phyloP scores from a whole-genome alignment of 2,113 vertebrate genomes.

The Odocoileus hemionus region DNA sequence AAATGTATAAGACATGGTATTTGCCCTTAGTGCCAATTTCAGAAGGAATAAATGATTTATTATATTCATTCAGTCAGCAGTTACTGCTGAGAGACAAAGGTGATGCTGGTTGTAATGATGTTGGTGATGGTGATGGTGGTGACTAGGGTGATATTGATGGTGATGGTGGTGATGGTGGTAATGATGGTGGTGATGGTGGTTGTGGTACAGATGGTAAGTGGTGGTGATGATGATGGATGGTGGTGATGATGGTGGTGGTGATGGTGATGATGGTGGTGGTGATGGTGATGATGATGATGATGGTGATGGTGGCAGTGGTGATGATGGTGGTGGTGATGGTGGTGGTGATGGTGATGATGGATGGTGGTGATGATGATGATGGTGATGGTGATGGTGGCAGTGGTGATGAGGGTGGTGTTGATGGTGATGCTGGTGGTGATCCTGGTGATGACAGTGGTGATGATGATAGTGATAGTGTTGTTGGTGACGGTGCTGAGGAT shows the following conservation, averaged over 20 bases:
- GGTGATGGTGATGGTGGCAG: too few relatives aligned
- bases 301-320: too few relatives aligned
- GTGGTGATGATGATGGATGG: rapidly evolving
- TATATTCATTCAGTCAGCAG: not conserved
- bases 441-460: not conserved
- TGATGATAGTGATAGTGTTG: not conserved
- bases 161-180: not conserved
- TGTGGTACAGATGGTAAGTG: too few relatives aligned
- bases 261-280: not conserved
- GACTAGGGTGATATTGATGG: rapidly evolving
- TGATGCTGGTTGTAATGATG: not conserved
- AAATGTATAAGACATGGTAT: rapidly evolving
- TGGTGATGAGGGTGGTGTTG: not conserved
- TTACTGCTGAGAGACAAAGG: too few relatives aligned
- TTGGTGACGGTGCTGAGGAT: not conserved
- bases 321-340: too few relatives aligned
- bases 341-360: too few relatives aligned
- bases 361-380: not conserved
- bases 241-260: rapidly evolving
- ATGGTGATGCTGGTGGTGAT: too few relatives aligned
- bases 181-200: rapidly evolving
- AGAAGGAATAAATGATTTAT: not conserved
- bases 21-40: too few relatives aligned
- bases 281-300: too few relatives aligned
- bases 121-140: rapidly evolving